Evolutionary conservation across 2,888 invertebrate species (phyloP).

Genomic region (Taenaris catops): DNA sequence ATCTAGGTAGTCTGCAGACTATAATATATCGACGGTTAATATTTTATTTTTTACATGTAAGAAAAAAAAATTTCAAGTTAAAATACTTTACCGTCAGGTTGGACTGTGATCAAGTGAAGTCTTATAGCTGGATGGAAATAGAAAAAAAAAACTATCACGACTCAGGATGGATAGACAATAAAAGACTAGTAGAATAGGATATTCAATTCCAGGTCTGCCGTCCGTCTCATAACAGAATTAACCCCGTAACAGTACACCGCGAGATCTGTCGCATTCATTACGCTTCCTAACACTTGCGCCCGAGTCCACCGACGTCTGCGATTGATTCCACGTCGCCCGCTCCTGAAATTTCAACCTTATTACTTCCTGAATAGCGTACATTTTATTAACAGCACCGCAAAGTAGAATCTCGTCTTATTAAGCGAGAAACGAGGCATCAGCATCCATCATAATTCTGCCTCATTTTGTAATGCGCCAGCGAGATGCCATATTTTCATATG

Average conservation of each 20-base stretch:
- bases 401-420: constrained; percentile 64
- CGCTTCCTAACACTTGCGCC: constrained; percentile 35
- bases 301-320: constrained; percentile 32
- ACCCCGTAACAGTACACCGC: constrained; percentile 46
- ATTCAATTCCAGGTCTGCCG: constrained; percentile 22
- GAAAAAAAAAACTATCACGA: too few species aligned
- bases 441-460: constrained; percentile 77
- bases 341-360: constrained; percentile 16
- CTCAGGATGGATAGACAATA: too few species aligned
- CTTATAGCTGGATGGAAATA: too few species aligned
- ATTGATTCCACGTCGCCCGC: constrained; percentile 36
- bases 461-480: constrained; percentile 66
- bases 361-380: constrained; percentile 26
- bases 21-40: too few species aligned
- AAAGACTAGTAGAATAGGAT: constrained; percentile 7
- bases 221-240: constrained; percentile 38
- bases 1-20: too few species aligned
- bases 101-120: too few species aligned
- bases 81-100: too few species aligned
- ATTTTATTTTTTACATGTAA: too few species aligned
- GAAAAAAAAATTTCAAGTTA: too few species aligned
- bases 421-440: constrained; percentile 65
- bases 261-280: constrained; percentile 34
- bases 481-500: constrained; percentile 60
- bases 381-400: constrained; percentile 23